These are phyloP conservation scores for Falco naumanni DNA, from an alignment of 2,797 vertebrate genomes.

Conservation along the genomic window DNA sequence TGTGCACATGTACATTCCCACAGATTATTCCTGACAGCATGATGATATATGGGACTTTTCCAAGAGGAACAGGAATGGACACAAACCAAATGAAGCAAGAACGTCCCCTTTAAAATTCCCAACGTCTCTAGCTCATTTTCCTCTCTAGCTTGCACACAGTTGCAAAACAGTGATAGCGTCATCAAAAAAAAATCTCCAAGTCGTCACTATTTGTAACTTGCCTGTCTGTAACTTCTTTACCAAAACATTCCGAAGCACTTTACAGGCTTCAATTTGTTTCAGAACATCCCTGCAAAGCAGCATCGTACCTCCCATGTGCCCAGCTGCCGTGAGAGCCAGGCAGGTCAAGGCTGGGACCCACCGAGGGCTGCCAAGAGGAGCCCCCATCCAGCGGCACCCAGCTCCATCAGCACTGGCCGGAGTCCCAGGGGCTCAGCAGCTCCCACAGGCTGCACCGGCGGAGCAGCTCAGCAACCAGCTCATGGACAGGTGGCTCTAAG, in stretches of 20 bases:
- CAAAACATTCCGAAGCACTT: background rate
- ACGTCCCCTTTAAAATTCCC: background rate
- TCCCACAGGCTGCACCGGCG: background rate
- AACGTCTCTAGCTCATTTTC: background rate
- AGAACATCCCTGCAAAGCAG: background rate
- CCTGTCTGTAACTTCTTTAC: background rate
- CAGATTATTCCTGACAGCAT: background rate
- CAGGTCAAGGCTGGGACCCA: background rate
- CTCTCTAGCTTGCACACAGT: background rate
- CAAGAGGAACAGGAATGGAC: background rate
- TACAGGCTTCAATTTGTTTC: background rate
- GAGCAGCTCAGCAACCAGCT: background rate
- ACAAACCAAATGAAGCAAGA: constrained; percentile 16
- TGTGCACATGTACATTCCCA: accelerated
- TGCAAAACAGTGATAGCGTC: background rate
- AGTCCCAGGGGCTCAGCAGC: background rate
- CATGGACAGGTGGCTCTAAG: background rate
- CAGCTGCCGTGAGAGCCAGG: background rate
- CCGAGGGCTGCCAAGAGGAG: background rate
- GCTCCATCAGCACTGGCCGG: accelerated
- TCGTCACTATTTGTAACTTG: background rate
- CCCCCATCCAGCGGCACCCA: background rate
- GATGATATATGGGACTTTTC: background rate
- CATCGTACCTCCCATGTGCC: accelerated
- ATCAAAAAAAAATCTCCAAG: background rate